phyloP scores from a whole-genome alignment of 2,888 invertebrate species.

The Caenorhabditis panamensis region DNA sequence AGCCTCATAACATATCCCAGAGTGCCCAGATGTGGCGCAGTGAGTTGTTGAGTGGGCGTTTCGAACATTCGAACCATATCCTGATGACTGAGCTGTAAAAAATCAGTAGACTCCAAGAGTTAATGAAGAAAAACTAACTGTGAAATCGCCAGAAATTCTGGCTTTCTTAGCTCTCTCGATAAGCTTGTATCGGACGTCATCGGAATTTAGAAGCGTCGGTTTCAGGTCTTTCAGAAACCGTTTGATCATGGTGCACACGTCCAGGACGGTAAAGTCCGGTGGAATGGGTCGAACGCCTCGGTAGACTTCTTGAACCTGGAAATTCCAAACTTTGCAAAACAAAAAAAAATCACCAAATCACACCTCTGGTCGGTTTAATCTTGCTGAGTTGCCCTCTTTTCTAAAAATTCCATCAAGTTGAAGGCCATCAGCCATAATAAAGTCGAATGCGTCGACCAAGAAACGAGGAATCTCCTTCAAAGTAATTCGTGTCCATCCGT shows the following conservation, averaged over 20 bases:
- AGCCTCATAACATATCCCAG: slow-evolving; percentile 68
- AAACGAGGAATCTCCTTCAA: slow-evolving; percentile 64
- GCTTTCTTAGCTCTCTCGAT: slow-evolving; percentile 38
- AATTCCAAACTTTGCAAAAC: neutral
- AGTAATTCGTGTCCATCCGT: slow-evolving; percentile 56
- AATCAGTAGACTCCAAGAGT: too few species aligned
- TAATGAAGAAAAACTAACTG: too few species aligned
- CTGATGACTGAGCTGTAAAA: slow-evolving; percentile 35
- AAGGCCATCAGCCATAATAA: slow-evolving; percentile 59
- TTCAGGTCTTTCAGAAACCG: slow-evolving; percentile 69
- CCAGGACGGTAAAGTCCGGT: slow-evolving; percentile 64
- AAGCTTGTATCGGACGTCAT: slow-evolving; percentile 44
- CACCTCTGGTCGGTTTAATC: slow-evolving; percentile 60
- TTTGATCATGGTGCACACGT: slow-evolving; percentile 73
- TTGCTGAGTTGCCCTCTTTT: slow-evolving; percentile 66
- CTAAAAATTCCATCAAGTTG: slow-evolving; percentile 71
- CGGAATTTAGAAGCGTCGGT: slow-evolving; percentile 48
- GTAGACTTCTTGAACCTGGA: slow-evolving; percentile 59
- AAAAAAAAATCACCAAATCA: neutral
- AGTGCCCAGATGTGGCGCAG: slow-evolving; percentile 60
- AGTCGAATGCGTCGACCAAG: slow-evolving; percentile 69
- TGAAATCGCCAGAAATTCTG: slow-evolving; percentile 16
- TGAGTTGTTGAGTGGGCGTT: slow-evolving; percentile 3
- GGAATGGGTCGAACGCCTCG: slow-evolving; percentile 66
- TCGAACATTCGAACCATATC: slow-evolving; percentile 43